A percentile compares a stretch with the other conserved stretches of the same genome.
Conservation (phyloP, 2,797 vertebrate species). For the Tapirus indicus region DNA sequence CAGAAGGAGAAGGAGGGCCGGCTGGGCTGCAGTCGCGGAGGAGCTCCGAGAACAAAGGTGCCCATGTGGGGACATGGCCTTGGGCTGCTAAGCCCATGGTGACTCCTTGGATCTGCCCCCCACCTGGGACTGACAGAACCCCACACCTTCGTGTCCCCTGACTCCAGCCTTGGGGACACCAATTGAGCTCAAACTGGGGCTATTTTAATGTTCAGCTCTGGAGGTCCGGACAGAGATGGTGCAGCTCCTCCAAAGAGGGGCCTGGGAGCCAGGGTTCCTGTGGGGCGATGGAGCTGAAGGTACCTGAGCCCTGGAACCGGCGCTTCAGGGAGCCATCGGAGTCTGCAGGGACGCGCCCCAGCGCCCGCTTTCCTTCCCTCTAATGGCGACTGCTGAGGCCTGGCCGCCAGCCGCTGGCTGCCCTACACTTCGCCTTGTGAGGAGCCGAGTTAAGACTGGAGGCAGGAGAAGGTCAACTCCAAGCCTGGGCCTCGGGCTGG, state of each 20-base stretch:
- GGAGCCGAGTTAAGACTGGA: conserved; percentile 38
- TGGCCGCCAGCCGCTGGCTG: background rate
- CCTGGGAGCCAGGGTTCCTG: background rate
- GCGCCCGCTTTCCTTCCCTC: background rate
- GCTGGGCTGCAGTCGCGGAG: conserved; percentile 61
- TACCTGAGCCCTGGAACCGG: background rate
- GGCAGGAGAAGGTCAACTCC: conserved; percentile 79
- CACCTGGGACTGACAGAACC: background rate
- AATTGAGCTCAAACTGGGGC: conserved; percentile 10
- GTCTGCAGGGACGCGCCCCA: background rate
- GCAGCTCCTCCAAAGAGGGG: background rate
- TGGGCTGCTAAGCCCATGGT: conserved; percentile 25
- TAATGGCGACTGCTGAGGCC: conserved; percentile 69
- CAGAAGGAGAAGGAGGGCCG: conserved; percentile 15
- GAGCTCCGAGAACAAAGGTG: conserved; percentile 72
- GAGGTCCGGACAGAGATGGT: conserved; percentile 30
- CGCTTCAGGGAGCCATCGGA: background rate
- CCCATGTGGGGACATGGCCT: conserved; percentile 78
- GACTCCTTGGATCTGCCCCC: background rate
- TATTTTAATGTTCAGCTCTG: conserved; percentile 25
- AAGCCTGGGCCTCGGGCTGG: conserved; percentile 38
- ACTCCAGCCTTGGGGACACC: background rate
- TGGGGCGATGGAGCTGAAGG: background rate
- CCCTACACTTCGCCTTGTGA: conserved; percentile 70
- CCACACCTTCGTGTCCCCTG: background rate